phyloP scores from a whole-genome alignment of 2,797 vertebrate genomes.

The Anableps anableps region DNA sequence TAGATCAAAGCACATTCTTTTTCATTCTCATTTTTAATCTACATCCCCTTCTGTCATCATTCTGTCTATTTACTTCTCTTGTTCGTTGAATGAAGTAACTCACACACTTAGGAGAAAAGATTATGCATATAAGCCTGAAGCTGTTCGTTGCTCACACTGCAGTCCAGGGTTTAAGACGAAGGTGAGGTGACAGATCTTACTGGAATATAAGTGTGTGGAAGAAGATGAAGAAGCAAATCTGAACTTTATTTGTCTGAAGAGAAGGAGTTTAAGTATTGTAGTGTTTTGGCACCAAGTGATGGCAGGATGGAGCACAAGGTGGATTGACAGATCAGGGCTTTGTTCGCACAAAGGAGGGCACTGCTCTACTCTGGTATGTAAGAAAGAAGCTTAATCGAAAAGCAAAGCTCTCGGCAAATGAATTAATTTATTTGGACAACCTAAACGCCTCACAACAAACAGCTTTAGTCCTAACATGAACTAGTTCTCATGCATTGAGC shows the following conservation, averaged over 20 bases:
- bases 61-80: constrained; percentile 39
- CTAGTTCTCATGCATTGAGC: neutral
- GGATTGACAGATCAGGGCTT: neutral
- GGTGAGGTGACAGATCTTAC: neutral
- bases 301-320: neutral
- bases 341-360: neutral
- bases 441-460: neutral
- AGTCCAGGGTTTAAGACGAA: neutral
- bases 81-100: constrained; percentile 24
- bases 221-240: neutral
- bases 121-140: constrained; percentile 9
- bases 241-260: constrained; percentile 1
- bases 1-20: constrained; percentile 59
- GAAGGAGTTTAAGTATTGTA: neutral
- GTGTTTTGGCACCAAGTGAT: neutral
- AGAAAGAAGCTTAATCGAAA: neutral
- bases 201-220: neutral
- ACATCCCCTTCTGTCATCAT: constrained; percentile 26
- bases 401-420: neutral
- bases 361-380: neutral
- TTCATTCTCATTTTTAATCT: constrained; percentile 44
- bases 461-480: neutral
- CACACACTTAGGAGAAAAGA: constrained; percentile 16
- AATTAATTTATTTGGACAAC: neutral
- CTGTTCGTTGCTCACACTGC: neutral